Base-by-base conservation (phyloP, 2,888 invertebrate genomes). In the Congeria kusceri region DNA sequence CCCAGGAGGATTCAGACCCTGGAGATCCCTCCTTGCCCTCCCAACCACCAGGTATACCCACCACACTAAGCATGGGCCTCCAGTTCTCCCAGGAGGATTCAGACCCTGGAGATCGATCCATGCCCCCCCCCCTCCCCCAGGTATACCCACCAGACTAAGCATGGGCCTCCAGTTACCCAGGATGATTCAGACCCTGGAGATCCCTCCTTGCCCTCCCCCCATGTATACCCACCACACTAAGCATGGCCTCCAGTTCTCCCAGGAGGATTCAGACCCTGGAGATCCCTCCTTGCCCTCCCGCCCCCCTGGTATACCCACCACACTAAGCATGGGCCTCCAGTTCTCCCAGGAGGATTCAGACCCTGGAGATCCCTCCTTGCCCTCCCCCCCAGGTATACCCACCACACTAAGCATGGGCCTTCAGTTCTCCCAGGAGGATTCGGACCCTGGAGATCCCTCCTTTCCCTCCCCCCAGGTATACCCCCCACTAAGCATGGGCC, bases 51-150 rank as follows among this genome's bases (percentile, higher is more conserved):
- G 57, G 57, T 39, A 1, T 11, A 3, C 39, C 32, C 79, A 92
- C 92, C 83, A 92, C 81, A 86, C 92, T 93, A 27, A 93, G 85
- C 83, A 89, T 90, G 0, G 91, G 84, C 83, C 86, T 90, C 75
- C 88, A 87, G 32, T 80, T 70, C 44, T 91, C 91, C 68, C 83
- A 80, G 28, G 77, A 74, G 62, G 76, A 69, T n/a, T 84, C 75
- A 39, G 68, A 64, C 18, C 29, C 46, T 20, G 70, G 74, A 27
- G 77, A 70, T 2, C 80, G 73, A 27, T 88, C 78, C 61, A 86
- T 88, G 3, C 46, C 58, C 9, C 47, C 53, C 18, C 64, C 68
- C 20, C 56, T 62, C n/a, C n/a, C n/a, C n/a, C n/a, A n/a, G n/a
- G n/a, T 9, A 32, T 32, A 32, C 32, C 32, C 9, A 32, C 32